Conservation (phyloP, 2,888 invertebrate species). For the Tachina lurida region DNA sequence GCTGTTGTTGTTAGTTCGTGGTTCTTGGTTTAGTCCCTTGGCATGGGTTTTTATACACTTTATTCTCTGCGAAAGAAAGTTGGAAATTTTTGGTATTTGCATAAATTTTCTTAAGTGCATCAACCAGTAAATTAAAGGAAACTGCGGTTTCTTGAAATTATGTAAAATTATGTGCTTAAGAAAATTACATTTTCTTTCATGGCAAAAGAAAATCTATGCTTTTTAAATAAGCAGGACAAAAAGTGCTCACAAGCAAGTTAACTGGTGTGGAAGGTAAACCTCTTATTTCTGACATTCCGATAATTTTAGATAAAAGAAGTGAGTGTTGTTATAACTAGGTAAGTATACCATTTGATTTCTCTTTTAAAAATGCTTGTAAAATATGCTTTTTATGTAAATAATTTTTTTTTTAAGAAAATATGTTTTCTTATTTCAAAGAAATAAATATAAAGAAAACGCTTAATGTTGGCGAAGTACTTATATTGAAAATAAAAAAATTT, state of each 20-base stretch:
- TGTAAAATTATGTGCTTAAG: slow-evolving; percentile 72
- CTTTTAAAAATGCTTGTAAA: background rate
- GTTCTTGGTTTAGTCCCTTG: slow-evolving; percentile 7
- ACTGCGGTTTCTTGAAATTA: slow-evolving; percentile 71
- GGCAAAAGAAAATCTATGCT: slow-evolving; percentile 18
- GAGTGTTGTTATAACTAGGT: background rate
- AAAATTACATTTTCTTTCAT: slow-evolving; percentile 69
- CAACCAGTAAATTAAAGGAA: slow-evolving; percentile 77
- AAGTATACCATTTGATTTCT: background rate
- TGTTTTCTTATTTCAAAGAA: no score
- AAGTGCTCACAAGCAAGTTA: slow-evolving; percentile 11
- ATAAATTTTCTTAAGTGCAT: slow-evolving; percentile 82
- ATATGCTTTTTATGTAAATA: no score
- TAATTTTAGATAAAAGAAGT: background rate
- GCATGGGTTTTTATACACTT: slow-evolving; percentile 8
- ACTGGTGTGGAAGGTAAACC: background rate
- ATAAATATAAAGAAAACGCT: no score
- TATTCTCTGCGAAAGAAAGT: slow-evolving; percentile 64
- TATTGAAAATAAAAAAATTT: no score
- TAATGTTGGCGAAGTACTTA: no score
- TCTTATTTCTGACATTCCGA: slow-evolving; percentile 5
- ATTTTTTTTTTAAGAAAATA: no score
- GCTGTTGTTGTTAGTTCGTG: background rate
- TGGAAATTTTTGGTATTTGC: slow-evolving; percentile 81
- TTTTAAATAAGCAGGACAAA: slow-evolving; percentile 33